Conservation (phyloP, 2,113 vertebrate genomes). For the Tyto alba region DNA sequence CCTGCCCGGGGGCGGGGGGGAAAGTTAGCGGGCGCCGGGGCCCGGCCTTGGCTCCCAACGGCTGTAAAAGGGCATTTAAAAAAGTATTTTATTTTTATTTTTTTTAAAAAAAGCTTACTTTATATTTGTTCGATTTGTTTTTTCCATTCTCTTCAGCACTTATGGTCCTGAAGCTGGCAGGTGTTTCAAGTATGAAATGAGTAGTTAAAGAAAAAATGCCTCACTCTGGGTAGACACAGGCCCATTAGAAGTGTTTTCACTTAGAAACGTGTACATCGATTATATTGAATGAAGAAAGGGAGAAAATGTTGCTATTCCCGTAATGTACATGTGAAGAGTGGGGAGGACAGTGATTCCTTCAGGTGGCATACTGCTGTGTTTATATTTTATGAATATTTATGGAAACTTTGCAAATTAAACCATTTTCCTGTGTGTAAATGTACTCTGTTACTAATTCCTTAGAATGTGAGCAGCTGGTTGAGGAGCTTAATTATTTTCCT, state of each 20-base stretch:
- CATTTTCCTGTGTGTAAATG: too few relatives aligned
- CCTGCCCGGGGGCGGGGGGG: neutral
- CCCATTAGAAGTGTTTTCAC: neutral
- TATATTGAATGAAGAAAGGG: neutral
- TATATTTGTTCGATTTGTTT: neutral
- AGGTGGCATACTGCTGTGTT: neutral
- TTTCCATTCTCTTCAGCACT: rapidly evolving
- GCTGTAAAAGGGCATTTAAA: too few relatives aligned
- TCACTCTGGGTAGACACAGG: rapidly evolving
- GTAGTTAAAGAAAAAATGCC: too few relatives aligned
- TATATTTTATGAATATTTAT: rapidly evolving
- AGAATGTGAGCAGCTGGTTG: neutral
- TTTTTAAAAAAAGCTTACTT: too few relatives aligned
- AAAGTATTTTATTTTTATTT: too few relatives aligned
- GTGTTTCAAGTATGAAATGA: neutral
- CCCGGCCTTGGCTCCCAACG: neutral
- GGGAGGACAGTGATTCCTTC: neutral
- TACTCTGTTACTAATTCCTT: neutral
- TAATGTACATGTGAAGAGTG: rapidly evolving
- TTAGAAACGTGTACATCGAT: neutral
- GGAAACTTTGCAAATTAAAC: neutral
- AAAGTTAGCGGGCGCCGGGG: rapidly evolving
- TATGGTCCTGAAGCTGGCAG: neutral
- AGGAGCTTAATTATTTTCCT: neutral
- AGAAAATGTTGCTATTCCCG: rapidly evolving